These are phyloP conservation scores for Bicyclus anynana DNA, from an alignment of 1,140 invertebrate species.

Conservation along the genomic window DNA sequence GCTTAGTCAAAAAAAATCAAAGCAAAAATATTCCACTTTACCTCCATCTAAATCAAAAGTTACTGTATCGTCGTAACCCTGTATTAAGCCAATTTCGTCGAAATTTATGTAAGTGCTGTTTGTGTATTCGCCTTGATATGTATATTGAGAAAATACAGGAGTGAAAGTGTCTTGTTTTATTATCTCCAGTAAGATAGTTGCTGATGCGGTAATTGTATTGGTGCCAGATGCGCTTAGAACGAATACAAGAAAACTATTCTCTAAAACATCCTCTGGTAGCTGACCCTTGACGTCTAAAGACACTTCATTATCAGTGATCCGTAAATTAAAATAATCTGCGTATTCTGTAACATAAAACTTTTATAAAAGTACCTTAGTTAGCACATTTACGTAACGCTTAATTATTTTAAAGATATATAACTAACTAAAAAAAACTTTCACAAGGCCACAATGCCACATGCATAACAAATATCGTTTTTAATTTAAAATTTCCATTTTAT, in stretches of 20 bases:
- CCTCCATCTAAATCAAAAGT: conserved; percentile 43
- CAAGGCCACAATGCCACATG: too few species aligned
- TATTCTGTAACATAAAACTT: conserved; percentile 32
- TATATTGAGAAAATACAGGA: conserved; percentile 46
- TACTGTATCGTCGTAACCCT: conserved; percentile 44
- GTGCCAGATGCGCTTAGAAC: conserved; percentile 35
- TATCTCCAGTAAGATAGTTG: conserved; percentile 42
- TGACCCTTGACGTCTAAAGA: conserved; percentile 11
- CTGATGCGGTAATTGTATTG: conserved; percentile 33
- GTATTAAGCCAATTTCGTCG: conserved; percentile 38
- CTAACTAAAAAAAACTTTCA: too few species aligned
- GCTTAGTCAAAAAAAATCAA: too few species aligned
- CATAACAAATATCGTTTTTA: too few species aligned
- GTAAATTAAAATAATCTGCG: conserved; percentile 26
- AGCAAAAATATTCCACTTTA: conserved; percentile 18
- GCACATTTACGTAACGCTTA: too few species aligned
- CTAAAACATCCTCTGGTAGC: conserved; percentile 31
- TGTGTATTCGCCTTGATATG: conserved; percentile 38
- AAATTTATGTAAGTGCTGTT: conserved; percentile 25
- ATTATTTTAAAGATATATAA: too few species aligned
- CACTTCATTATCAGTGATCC: conserved; percentile 27
- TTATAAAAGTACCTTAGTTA: too few species aligned
- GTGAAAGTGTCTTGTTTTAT: conserved; percentile 46
- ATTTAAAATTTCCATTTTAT: too few species aligned
- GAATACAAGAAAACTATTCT: conserved; percentile 42